Evolutionary conservation across 2,113 vertebrate species (phyloP), one percentile per base, ranked within the genome.

Genomic region (Aspiorhynchus laticeps): DNA sequence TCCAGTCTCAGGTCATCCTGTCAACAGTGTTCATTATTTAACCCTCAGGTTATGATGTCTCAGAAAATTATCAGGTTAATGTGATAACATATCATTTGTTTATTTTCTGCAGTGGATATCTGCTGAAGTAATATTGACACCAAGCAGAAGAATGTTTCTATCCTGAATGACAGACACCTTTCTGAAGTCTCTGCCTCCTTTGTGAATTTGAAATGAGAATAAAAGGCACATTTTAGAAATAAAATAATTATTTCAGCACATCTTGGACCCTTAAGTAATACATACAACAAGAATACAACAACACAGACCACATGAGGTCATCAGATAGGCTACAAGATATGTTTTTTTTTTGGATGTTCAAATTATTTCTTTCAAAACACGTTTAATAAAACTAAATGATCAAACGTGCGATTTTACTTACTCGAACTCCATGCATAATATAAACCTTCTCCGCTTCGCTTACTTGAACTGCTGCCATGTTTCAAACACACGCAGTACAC

Each of bases 1-100:
- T 99, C 98, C 90, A 97, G 93, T 0, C 98, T 95, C 51, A 99
- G 93, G 74, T 98, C 98, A 94, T 99, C 98, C 98, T 99, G 90
- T 69, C 5, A 59, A 69, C 24, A 36, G 46, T 28, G 74, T 14
- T 38, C n/a, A 26, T 19, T 2, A 19, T 63, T 65, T 12, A 17
- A 56, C 1, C 31, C 17, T 79, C 17, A 56, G 21, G 3, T 14
- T 12, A 5, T 4, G 28, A 31, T 2, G 63, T 67, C 15, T 4
- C 19, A 41, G 17, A 1, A 6, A 67, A 74, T 1, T 21, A 7
- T 41, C 10, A 41, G 71, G 36, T 2, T 41, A 73, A 33, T 17
- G 31, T 36, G 26, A 73, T 36, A 48, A 12, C 46, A 48, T 48
- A 48, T 43, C 1, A 10, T 10, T 38, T 38, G 6, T 7, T 38